A percentile compares a stretch with the other conserved stretches of the same genome.
These are phyloP conservation scores for Acromyrmex heyeri DNA, from an alignment of 1,140 invertebrate species.

Conservation along the genomic window DNA sequence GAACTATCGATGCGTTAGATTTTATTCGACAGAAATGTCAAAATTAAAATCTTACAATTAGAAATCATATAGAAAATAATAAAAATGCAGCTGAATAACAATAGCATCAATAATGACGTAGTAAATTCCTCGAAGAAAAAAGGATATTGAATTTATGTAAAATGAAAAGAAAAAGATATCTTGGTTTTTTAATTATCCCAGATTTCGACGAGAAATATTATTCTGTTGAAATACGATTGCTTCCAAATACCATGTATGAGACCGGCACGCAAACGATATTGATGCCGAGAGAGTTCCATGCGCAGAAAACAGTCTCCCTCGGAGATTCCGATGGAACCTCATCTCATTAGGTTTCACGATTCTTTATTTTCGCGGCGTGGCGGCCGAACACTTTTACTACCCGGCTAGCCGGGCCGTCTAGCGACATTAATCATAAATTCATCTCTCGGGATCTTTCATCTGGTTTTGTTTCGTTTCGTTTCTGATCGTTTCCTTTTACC, in stretches of 20 bases:
- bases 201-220: neutral
- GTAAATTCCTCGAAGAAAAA: neutral
- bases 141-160: neutral
- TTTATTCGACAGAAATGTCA: neutral
- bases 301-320: conserved; percentile 8
- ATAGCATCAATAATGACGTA: neutral
- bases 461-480: conserved; percentile 34
- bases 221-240: neutral
- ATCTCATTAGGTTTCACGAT: conserved; percentile 65
- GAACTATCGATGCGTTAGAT: neutral
- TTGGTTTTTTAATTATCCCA: neutral
- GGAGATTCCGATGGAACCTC: conserved; percentile 52
- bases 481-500: conserved; percentile 15
- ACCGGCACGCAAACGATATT: conserved; percentile 40
- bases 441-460: conserved; percentile 43
- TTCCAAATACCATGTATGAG: conserved; percentile 36
- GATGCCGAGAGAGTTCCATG: conserved; percentile 24
- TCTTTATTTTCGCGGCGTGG: conserved; percentile 49
- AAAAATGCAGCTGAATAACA: neutral
- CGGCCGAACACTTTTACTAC: conserved; percentile 40
- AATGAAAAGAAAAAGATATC: neutral
- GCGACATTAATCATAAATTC: conserved; percentile 65
- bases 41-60: neutral
- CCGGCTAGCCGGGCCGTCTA: conserved; percentile 7
- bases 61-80: neutral